Evolutionary conservation across 2,113 vertebrate species (phyloP).

Genomic region (Rhadina sibilatrix): DNA sequence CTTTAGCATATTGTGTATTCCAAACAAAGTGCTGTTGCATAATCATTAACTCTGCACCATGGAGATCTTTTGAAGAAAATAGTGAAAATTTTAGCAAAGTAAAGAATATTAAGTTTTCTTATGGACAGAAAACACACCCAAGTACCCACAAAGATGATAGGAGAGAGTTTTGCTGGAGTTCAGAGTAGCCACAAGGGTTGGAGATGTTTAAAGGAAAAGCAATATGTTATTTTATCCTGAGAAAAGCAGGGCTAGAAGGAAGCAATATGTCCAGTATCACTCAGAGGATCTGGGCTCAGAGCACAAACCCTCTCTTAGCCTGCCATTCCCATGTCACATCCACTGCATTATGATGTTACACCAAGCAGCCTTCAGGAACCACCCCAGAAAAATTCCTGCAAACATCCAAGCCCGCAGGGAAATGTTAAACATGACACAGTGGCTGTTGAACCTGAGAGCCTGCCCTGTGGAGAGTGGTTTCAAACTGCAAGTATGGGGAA

Average conservation of each 20-base stretch:
- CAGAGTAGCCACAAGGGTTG: not conserved
- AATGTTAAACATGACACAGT: not conserved
- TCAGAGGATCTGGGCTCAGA: not conserved
- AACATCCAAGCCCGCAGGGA: not conserved
- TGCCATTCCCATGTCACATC: not conserved
- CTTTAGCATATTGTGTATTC: constrained; percentile 44
- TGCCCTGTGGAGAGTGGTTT: not conserved
- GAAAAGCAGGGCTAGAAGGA: not conserved
- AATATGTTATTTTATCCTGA: not conserved
- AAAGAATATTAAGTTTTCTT: not conserved
- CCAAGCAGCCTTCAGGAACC: not conserved
- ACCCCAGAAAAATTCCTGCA: not conserved
- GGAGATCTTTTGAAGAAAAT: not conserved
- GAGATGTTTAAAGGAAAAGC: not conserved
- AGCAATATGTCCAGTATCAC: not conserved
- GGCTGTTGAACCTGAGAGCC: not conserved
- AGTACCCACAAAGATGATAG: not conserved
- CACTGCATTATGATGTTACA: not conserved
- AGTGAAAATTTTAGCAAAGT: not conserved
- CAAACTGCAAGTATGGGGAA: not conserved
- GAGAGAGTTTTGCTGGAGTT: not conserved
- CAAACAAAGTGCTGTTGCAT: constrained; percentile 50
- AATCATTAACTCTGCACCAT: not conserved
- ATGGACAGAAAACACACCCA: not conserved
- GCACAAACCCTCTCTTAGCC: not conserved